These are phyloP conservation scores for Hydractinia symbiolongicarpus DNA, from an alignment of 30 jellyfish, hydroid and myxozoan genomes.

Conservation along the genomic window DNA sequence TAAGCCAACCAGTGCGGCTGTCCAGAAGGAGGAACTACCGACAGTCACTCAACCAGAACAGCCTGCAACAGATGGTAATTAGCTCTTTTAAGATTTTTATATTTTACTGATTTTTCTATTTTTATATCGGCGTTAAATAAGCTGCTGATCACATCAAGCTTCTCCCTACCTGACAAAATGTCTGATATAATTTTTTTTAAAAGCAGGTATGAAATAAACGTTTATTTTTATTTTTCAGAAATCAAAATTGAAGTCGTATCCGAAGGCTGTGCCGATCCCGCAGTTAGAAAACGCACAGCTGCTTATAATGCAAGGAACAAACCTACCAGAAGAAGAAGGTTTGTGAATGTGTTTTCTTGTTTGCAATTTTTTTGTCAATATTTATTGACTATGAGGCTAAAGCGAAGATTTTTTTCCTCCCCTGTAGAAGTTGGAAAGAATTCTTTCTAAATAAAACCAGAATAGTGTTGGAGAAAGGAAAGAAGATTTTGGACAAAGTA, in stretches of 20 bases:
- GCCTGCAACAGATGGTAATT: conserved; percentile 23
- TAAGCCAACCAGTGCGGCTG: conserved; percentile 47
- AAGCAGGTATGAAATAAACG: background rate
- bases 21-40: conserved; percentile 13
- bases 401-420: background rate
- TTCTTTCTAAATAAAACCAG: background rate
- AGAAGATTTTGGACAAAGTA: background rate
- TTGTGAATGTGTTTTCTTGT: background rate
- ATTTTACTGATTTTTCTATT: no score
- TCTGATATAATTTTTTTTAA: background rate
- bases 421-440: background rate
- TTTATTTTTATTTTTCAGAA: conserved; percentile 22
- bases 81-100: no score
- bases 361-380: background rate
- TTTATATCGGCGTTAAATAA: no score
- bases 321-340: background rate
- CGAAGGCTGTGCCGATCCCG: conserved; percentile 77
- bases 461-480: background rate
- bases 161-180: background rate
- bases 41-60: conserved; percentile 11
- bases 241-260: conserved; percentile 48
- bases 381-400: background rate
- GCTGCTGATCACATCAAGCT: no score
- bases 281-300: conserved; percentile 41
- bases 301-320: background rate